Base-by-base conservation (phyloP, 2,888 invertebrate species). In the Spilarctia lutea region DNA sequence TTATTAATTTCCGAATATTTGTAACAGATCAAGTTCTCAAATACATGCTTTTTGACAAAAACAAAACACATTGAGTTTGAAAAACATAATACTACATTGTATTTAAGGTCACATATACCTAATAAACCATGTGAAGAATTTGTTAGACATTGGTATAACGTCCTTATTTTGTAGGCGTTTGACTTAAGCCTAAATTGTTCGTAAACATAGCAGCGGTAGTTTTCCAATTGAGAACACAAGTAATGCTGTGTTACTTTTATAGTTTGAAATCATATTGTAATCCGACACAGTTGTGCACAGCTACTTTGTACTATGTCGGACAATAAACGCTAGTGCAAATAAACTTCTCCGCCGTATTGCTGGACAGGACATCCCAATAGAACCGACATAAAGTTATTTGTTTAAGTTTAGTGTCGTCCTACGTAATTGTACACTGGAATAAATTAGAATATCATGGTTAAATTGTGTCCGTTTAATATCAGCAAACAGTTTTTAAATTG, bases 281-380 rank as follows among this genome's bases (percentile, higher is more conserved):
- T 79, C 79, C 69, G 77, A 79, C 78, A 81, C 83, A 83, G 60
- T 67, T 67, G 76, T 75, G 71, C 72, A 80, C 79, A 76, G 81
- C 68, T 72, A 79, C 77, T 77, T 80, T 74, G 79, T 75, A 82
- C 76, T 79, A 72, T 73, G 79, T 79, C 75, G 82, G 79, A 81
- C 85, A 85, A 83, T 81, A 78, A 83, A 68, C 73, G 71, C 77
- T 79, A 81, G 81, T 80, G 80, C 85, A 84, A 85, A 86, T 85
- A 85, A 84, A 86, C 85, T 82, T 82, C 78, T 82, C 81, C 80
- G 78, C 82, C 76, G 81, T 87, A 87, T 81, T 74, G 73, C 71
- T 83, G 87, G 87, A 92, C 94, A 94, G 95, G 95, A 96, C 94
- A 94, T 94, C 94, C 94, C 94, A 94, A 94, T 94, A 93, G 93